phyloP scores from a whole-genome alignment of 2,113 vertebrate genomes.

The Calyptommatus sinebrachiatus region DNA sequence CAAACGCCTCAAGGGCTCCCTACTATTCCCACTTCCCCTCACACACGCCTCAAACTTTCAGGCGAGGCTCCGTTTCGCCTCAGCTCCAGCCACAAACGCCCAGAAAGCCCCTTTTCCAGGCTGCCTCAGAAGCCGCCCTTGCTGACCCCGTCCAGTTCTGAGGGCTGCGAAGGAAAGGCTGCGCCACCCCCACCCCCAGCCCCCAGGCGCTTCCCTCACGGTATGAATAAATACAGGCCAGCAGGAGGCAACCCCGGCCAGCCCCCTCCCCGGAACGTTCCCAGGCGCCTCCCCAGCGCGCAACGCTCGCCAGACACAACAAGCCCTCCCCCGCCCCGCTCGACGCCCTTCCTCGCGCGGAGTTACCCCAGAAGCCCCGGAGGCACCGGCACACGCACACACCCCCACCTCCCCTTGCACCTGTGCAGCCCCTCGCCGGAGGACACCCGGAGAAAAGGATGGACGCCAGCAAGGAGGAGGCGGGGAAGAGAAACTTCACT shows the following conservation, averaged over 20 bases:
- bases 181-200: neutral
- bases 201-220: too few species aligned
- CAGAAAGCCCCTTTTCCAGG: neutral
- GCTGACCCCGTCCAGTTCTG: neutral
- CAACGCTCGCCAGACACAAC: slow-evolving; percentile 9
- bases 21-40: neutral
- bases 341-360: neutral
- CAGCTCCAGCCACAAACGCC: neutral
- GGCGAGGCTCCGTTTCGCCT: neutral
- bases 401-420: neutral
- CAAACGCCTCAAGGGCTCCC: neutral
- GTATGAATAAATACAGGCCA: neutral
- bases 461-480: neutral
- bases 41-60: slow-evolving; percentile 16
- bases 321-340: neutral
- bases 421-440: neutral
- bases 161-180: neutral
- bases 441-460: too few species aligned
- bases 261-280: accelerated
- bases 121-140: neutral
- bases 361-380: neutral
- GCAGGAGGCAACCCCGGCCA: too few species aligned
- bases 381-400: neutral
- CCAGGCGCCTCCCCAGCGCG: accelerated
- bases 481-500: slow-evolving; percentile 38